These are phyloP conservation scores for Ornithoptera alexandrae DNA, from an alignment of 2,888 invertebrate genomes.

Conservation along the genomic window DNA sequence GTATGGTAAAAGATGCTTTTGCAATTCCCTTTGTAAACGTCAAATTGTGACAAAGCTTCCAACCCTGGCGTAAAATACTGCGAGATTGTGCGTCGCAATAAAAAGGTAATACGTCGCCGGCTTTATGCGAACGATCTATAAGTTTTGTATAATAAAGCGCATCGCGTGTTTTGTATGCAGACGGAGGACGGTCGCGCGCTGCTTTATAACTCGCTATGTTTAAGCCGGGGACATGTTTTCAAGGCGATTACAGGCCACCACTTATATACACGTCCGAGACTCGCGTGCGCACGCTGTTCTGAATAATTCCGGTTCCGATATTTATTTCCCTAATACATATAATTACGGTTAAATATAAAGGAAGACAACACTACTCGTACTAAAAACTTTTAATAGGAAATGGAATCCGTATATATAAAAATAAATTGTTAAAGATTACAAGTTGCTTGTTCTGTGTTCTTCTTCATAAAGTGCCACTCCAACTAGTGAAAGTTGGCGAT, in stretches of 20 bases:
- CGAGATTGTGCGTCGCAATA: slow-evolving; percentile 11
- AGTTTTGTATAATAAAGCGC: slow-evolving; percentile 31
- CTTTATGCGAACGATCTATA: slow-evolving; percentile 26
- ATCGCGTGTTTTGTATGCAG: slow-evolving; percentile 33
- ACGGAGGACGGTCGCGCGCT: slow-evolving; percentile 24
- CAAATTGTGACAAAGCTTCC: background rate
- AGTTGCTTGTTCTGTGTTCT: too few species aligned
- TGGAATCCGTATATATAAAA: too few species aligned
- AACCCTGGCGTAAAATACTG: slow-evolving; percentile 12
- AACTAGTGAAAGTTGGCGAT: too few species aligned
- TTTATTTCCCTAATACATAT: background rate
- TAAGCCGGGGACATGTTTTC: slow-evolving; percentile 18
- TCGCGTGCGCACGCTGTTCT: slow-evolving; percentile 4
- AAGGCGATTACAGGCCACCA: slow-evolving; percentile 24
- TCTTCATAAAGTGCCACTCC: too few species aligned
- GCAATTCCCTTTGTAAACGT: too few species aligned
- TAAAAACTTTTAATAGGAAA: too few species aligned
- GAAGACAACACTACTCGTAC: too few species aligned
- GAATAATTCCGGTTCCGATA: background rate
- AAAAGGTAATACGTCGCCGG: slow-evolving; percentile 21
- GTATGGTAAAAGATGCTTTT: too few species aligned
- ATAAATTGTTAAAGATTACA: too few species aligned
- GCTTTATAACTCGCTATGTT: slow-evolving; percentile 4
- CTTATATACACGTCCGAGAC: slow-evolving; percentile 14
- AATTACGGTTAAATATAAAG: too few species aligned